Evolutionary conservation across 2,797 vertebrate species (phyloP).

Genomic region (Sebastes kiyomatsui): DNA sequence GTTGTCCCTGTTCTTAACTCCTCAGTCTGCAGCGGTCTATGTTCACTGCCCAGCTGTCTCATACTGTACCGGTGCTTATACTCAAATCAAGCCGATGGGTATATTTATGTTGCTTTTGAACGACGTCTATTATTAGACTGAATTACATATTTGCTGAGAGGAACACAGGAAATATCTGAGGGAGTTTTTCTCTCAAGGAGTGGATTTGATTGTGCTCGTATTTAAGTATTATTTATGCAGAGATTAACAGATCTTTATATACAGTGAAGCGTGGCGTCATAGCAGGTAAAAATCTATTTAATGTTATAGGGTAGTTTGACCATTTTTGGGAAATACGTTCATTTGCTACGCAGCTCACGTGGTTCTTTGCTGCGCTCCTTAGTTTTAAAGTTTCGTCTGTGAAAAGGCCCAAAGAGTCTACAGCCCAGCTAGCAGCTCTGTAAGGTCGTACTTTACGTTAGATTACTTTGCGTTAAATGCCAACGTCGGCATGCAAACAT

Average conservation of each 20-base stretch:
- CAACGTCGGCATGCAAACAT: too few species aligned
- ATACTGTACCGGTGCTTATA: constrained; percentile 6
- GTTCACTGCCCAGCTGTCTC: not conserved
- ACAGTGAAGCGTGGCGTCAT: not conserved
- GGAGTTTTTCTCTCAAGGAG: not conserved
- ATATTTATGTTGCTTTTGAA: constrained; percentile 49
- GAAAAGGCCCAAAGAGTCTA: too few species aligned
- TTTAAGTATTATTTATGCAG: constrained; percentile 10
- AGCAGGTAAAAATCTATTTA: not conserved
- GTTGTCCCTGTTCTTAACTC: constrained; percentile 23
- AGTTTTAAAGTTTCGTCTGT: too few species aligned
- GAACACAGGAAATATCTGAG: not conserved
- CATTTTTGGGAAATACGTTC: not conserved
- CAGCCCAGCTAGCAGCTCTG: not conserved
- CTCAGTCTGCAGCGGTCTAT: not conserved
- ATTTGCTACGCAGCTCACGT: not conserved
- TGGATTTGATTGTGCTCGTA: not conserved
- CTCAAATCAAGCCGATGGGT: not conserved
- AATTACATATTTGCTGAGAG: constrained; percentile 33
- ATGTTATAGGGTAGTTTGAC: too few species aligned
- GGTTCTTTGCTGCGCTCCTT: too few species aligned
- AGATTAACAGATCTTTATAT: not conserved
- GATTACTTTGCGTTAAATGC: too few species aligned
- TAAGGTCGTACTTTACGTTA: too few species aligned
- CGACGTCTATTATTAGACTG: constrained; percentile 67